Evolutionary conservation across 2,113 vertebrate species (phyloP), one percentile per base, ranked within the genome.

Genomic region (Sapayoa aenigma): DNA sequence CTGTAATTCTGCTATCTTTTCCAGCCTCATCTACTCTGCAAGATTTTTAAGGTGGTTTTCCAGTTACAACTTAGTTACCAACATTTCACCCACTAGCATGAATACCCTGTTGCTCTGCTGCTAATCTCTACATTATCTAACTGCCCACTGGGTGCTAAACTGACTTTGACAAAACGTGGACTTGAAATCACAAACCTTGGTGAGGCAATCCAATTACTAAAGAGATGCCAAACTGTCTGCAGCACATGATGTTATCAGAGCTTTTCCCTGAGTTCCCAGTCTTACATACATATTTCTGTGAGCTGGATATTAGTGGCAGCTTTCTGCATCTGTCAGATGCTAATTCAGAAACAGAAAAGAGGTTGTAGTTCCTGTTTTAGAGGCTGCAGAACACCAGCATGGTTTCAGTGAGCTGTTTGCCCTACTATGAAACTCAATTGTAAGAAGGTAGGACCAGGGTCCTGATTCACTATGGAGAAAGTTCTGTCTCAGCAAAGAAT

Each of bases 251-350:
- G 53, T 21, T 84, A 81, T 53, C 72, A 80, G 65, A 90, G 44
- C 65, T 90, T 77, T 88, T 93, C 79, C 65, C 44, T 53, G 72
- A 58, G 60, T 75, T 90, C 56, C 78, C 24, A 62, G n/a, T 27
- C 58, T 55, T 42, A 46, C 4, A 42, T 10, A 39, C 25, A 24
- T 78, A 78, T 30, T 84, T 91, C 62, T 88, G 71, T 63, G 49
- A 87, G 44, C 47, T 88, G 63, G 68, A 44, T 95, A 52, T 91
- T 86, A 86, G 31, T 27, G 31, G 33, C 65, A 85, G 72, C 65
- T 93, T 74, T 94, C 72, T 87, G 68, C 75, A 82, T 93, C 66
- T 93, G 77, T 78, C 75, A 84, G 74, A 87, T 76, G 62, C 81
- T 87, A 79, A 72, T 80, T 62, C 42, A 66, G 76, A 92, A 91